Percentiles rank a stretch among this genome's conserved stretches.
Conservation (phyloP, 2,888 invertebrate genomes). For the Junonia oenone region DNA sequence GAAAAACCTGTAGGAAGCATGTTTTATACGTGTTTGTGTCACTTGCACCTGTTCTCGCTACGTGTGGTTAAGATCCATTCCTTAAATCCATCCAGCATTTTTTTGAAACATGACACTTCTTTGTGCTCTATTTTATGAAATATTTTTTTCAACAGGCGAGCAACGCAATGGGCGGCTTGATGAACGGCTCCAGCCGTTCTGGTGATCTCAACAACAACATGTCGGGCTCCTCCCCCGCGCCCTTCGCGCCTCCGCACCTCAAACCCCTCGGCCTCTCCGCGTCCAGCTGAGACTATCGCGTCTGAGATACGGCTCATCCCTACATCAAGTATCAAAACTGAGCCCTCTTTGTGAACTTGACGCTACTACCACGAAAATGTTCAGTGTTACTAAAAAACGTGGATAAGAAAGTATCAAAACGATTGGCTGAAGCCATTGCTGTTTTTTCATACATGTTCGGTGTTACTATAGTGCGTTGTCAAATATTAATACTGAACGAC, state of each 20-base stretch:
- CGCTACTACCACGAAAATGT: neutral
- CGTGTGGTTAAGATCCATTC: too few relatives aligned
- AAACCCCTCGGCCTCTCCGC: conserved; percentile 81
- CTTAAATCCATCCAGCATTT: too few relatives aligned
- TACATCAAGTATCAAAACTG: conserved; percentile 70
- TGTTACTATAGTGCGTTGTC: neutral
- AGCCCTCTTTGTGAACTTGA: conserved; percentile 6
- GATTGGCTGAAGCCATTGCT: neutral
- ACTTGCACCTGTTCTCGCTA: too few relatives aligned
- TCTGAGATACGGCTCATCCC: conserved; percentile 68
- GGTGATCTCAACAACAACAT: conserved; percentile 86
- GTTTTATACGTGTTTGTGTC: neutral
- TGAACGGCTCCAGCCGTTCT: conserved; percentile 76
- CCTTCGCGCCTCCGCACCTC: conserved; percentile 75
- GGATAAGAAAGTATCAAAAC: neutral
- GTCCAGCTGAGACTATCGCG: conserved; percentile 82
- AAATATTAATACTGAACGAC: neutral
- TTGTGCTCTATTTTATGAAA: too few relatives aligned
- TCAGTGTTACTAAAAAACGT: conserved; percentile 4
- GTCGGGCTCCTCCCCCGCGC: conserved; percentile 75
- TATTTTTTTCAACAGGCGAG: conserved; percentile 69
- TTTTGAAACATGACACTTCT: too few relatives aligned
- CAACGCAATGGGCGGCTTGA: conserved; percentile 65
- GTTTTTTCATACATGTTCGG: neutral
- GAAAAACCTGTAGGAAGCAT: neutral